Evolutionary conservation across 2,888 invertebrate genomes (phyloP).

Genomic region (Dryadula phaetusa): DNA sequence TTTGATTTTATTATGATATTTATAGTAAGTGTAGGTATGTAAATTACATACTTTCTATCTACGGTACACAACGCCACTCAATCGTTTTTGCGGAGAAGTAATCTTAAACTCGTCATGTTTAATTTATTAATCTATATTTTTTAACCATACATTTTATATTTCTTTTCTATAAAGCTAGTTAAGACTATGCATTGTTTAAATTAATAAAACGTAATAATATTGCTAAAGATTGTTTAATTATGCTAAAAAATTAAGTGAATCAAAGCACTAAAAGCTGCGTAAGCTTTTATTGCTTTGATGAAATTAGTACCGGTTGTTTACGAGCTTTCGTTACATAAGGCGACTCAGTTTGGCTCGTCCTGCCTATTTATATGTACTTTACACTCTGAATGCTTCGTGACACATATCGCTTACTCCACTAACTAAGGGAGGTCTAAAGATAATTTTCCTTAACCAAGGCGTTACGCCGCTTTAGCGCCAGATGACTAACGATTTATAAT

Average conservation of each 20-base stretch:
- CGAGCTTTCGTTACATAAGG: conserved; percentile 73
- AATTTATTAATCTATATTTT: too few species aligned
- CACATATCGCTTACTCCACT: conserved; percentile 71
- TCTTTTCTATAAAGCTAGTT: too few species aligned
- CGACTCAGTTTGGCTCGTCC: conserved; percentile 63
- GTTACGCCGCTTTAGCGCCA: conserved; percentile 48
- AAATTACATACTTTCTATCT: too few species aligned
- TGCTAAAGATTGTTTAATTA: neutral
- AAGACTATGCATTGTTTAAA: too few species aligned
- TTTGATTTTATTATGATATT: too few species aligned
- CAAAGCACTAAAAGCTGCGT: conserved; percentile 55
- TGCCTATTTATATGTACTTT: conserved; percentile 75
- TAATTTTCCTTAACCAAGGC: conserved; percentile 56
- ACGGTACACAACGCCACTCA: too few species aligned
- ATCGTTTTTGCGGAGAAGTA: too few species aligned
- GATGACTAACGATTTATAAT: conserved; percentile 51
- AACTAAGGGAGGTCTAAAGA: conserved; percentile 69
- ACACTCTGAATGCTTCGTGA: conserved; percentile 69
- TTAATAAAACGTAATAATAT: too few species aligned
- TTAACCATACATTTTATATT: too few species aligned
- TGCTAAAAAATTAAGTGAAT: conserved; percentile 30
- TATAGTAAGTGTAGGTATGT: too few species aligned
- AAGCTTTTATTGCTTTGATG: too few species aligned
- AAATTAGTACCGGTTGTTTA: conserved; percentile 67
- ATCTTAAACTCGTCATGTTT: too few species aligned